Evolutionary conservation across 2,797 vertebrate genomes (phyloP).

Genomic region (Sebastes dallii): DNA sequence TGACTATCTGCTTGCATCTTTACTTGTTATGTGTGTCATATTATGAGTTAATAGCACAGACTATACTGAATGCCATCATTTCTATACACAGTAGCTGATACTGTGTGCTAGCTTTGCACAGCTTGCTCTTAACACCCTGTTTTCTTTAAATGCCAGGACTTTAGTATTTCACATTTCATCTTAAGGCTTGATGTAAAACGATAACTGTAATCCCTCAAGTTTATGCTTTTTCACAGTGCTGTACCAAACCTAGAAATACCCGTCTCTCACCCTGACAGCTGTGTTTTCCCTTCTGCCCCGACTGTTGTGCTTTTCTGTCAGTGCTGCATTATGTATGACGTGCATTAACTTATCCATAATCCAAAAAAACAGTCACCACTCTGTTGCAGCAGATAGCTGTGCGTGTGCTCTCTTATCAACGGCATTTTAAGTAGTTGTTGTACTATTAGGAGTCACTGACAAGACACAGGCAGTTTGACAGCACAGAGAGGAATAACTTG

Average conservation of each 20-base stretch:
- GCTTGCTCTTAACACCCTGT: not conserved
- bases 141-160: constrained; percentile 20
- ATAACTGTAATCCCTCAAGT: constrained; percentile 25
- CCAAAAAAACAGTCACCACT: constrained; percentile 24
- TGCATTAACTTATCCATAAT: constrained; percentile 50
- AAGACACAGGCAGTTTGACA: constrained; percentile 7
- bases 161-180: constrained; percentile 11
- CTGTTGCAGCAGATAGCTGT: constrained; percentile 7
- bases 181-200: constrained; percentile 16
- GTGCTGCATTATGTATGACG: constrained; percentile 31
- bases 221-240: constrained; percentile 19
- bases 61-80: not conserved
- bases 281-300: not conserved
- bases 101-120: not conserved
- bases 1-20: not conserved
- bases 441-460: not conserved
- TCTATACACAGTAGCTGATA: not conserved
- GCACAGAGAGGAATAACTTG: not conserved
- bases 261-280: constrained; percentile 36
- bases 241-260: constrained; percentile 15
- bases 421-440: constrained; percentile 24
- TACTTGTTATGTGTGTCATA: not conserved
- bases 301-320: constrained; percentile 29
- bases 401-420: constrained; percentile 28
- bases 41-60: not conserved